These are phyloP conservation scores for Cactoblastis cactorum DNA, from an alignment of 2,888 invertebrate species.

Conservation along the genomic window DNA sequence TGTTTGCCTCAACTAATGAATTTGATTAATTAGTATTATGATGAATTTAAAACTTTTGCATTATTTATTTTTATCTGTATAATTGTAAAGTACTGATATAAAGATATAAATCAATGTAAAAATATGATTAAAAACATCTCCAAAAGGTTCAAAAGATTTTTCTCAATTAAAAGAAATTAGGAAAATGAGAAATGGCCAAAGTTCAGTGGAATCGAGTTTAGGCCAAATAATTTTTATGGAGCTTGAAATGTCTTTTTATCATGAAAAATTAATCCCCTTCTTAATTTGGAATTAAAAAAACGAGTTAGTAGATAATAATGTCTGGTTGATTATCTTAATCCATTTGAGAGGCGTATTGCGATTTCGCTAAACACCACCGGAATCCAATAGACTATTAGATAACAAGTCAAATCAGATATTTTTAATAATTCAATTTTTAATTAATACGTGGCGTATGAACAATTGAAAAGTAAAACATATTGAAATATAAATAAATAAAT, in stretches of 20 bases:
- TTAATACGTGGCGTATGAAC: no score
- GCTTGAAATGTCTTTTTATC: constrained; percentile 49
- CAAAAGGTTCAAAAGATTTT: constrained; percentile 26
- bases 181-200: constrained; percentile 71
- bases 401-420: no score
- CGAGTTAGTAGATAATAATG: constrained; percentile 29
- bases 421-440: no score
- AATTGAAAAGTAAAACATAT: no score
- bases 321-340: constrained; percentile 31
- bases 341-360: constrained; percentile 14
- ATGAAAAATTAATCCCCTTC: constrained; percentile 47
- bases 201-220: constrained; percentile 58
- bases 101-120: constrained; percentile 49
- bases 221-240: constrained; percentile 60
- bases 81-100: not conserved
- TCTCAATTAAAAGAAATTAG: constrained; percentile 63
- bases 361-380: not conserved
- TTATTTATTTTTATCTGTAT: not conserved
- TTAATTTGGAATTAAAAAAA: constrained; percentile 40
- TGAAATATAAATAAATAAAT: no score
- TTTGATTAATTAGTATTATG: no score
- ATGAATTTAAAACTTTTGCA: no score
- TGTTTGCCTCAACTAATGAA: not conserved
- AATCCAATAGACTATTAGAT: no score
- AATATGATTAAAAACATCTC: constrained; percentile 68